Base-by-base conservation (phyloP, 2,888 invertebrate genomes). In the Tetrapedia diversipes region DNA sequence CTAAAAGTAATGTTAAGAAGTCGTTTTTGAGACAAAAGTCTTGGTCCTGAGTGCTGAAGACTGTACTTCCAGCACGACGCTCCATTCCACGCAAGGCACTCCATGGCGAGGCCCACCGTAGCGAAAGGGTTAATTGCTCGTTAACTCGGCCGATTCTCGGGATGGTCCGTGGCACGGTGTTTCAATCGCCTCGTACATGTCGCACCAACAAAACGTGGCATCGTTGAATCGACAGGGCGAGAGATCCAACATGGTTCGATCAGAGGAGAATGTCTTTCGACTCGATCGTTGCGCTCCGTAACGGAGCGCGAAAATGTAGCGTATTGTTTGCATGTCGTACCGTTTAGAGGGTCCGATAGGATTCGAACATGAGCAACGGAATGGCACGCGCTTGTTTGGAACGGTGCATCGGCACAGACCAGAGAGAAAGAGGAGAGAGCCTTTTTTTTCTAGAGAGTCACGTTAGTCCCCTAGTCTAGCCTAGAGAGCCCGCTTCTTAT, bases 401-500 rank as follows among this genome's bases (percentile, higher is more conserved):
- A 71, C 63, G 68, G 73, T 72, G 68, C 76, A 83, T 71, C 56
- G 75, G 56, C 49, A 49, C 70, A n/a, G n/a, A 57, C 49, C 77
- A 57, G 49, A 49, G 59, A 64, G 54, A n/a, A n/a, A n/a, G n/a
- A n/a, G n/a, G n/a, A n/a, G n/a, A n/a, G 49, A 68, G 67, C 77
- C 66, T 77, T 72, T 68, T 83, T n/a, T n/a, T n/a, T n/a, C n/a
- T 76, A 76, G 71, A 64, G 67, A 76, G 68, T 79, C 68, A 77
- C 70, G 67, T 80, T 81, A 77, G 77, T 70, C 75, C 78, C 74
- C 66, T 82, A 84, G 84, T 82, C 74, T 80, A 83, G 84, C 59
- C 72, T 84, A 84, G 79, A 72, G 69, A 75, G 81, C 79, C 80
- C 80, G 84, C 84, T 84, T 84, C 70, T 80, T 63, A 63, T 66